Percentiles rank a stretch among this genome's conserved stretches.
These are phyloP conservation scores for Parasteatoda tepidariorum DNA, from an alignment of 1,140 invertebrate species.

Conservation along the genomic window DNA sequence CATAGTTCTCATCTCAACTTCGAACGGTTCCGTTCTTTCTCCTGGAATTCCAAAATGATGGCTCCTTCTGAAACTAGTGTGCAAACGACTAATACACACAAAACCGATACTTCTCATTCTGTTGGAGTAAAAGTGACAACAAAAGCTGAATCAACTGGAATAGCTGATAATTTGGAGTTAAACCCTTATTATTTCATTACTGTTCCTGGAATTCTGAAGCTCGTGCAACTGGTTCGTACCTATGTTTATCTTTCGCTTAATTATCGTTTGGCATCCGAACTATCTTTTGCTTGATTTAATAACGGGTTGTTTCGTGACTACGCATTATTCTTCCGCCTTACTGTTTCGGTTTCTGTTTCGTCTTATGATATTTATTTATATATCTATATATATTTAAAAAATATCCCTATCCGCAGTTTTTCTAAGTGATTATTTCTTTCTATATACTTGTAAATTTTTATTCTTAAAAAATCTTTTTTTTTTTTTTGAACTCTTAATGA, in stretches of 20 bases:
- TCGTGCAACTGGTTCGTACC: conserved; percentile 71
- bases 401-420: too few relatives aligned
- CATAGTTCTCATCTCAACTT: conserved; percentile 6
- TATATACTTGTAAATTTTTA: too few relatives aligned
- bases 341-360: background rate
- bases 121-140: conserved; percentile 42
- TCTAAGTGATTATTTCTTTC: too few relatives aligned
- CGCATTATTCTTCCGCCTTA: background rate
- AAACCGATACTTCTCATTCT: conserved; percentile 40
- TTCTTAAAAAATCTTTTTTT: too few relatives aligned
- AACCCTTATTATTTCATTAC: conserved; percentile 71
- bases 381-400: too few relatives aligned
- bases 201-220: conserved; percentile 72
- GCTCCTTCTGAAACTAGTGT: conserved; percentile 38
- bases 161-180: conserved; percentile 67
- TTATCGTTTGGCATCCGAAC: background rate
- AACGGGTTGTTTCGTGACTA: background rate
- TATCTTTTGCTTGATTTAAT: too few relatives aligned
- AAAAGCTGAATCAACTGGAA: conserved; percentile 58
- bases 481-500: too few relatives aligned
- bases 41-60: conserved; percentile 15
- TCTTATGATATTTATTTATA: too few relatives aligned
- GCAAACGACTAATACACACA: conserved; percentile 29
- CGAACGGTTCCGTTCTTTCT: conserved; percentile 14
- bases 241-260: background rate